A percentile compares a stretch with the other conserved stretches of the same genome.
phyloP scores from a whole-genome alignment of 2,113 vertebrate genomes.

The Crotophaga sulcirostris region DNA sequence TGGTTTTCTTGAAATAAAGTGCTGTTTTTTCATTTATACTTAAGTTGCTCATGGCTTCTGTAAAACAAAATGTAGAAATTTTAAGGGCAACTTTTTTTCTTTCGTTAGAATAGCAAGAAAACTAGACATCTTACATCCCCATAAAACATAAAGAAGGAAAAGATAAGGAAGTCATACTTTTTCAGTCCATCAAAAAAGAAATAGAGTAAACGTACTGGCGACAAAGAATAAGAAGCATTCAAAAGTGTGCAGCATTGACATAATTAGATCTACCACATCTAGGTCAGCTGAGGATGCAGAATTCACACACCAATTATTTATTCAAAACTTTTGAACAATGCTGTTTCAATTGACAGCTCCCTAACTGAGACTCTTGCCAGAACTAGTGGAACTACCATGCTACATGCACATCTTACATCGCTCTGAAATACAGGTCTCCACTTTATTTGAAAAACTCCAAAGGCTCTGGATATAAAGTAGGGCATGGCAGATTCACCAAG shows the following conservation, averaged over 20 bases:
- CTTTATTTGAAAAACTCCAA: not conserved
- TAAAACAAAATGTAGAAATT: not conserved
- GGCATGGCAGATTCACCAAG: not conserved
- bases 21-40: not conserved
- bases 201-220: not conserved
- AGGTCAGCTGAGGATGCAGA: conserved; percentile 33
- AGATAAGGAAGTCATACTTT: not conserved
- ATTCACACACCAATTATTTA: conserved; percentile 38
- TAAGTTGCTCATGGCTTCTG: not conserved
- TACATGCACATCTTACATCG: not conserved
- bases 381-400: not conserved
- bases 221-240: not conserved
- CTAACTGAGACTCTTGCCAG: not conserved
- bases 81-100: not conserved
- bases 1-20: not conserved
- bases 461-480: not conserved
- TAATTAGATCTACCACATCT: conserved; percentile 51
- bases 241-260: not conserved
- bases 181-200: not conserved
- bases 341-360: not conserved
- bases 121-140: not conserved
- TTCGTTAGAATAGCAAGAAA: not conserved
- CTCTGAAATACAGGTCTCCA: not conserved
- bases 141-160: not conserved
- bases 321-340: conserved; percentile 38